phyloP scores from a whole-genome alignment of 2,888 invertebrate genomes.

The Philaethria dido region DNA sequence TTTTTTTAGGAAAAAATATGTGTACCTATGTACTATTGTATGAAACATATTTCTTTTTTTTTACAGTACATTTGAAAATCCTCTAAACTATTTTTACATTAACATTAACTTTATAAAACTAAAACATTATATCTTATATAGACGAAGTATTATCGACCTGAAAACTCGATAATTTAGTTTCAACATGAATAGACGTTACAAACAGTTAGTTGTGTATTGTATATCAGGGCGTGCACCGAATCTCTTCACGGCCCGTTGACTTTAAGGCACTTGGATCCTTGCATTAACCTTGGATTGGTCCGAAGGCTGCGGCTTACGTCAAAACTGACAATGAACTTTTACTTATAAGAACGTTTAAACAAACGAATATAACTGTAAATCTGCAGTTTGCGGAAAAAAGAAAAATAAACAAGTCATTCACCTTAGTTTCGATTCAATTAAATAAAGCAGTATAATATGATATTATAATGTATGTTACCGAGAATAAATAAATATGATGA shows the following conservation, averaged over 20 bases:
- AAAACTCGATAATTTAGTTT: background rate
- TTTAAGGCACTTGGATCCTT: conserved; percentile 36
- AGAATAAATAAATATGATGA: background rate
- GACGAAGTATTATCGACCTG: background rate
- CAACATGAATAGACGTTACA: conserved; percentile 15
- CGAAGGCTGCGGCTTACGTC: conserved; percentile 36
- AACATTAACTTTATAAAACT: too few relatives aligned
- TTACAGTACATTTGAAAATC: too few relatives aligned
- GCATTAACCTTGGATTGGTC: conserved; percentile 34
- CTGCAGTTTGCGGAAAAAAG: background rate
- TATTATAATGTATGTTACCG: background rate
- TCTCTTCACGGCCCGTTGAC: conserved; percentile 35
- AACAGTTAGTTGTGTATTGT: conserved; percentile 19
- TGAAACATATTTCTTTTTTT: too few relatives aligned
- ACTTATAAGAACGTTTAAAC: background rate
- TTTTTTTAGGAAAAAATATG: too few relatives aligned
- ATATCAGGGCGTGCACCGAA: conserved; percentile 37
- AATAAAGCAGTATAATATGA: background rate
- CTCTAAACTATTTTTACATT: too few relatives aligned
- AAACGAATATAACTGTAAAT: background rate
- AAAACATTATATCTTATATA: background rate
- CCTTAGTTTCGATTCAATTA: background rate
- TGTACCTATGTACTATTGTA: too few relatives aligned
- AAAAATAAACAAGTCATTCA: conserved; percentile 3
- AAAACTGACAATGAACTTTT: conserved; percentile 40